phyloP scores from a whole-genome alignment of 2,797 vertebrate genomes.

The Neosalanx taihuensis region DNA sequence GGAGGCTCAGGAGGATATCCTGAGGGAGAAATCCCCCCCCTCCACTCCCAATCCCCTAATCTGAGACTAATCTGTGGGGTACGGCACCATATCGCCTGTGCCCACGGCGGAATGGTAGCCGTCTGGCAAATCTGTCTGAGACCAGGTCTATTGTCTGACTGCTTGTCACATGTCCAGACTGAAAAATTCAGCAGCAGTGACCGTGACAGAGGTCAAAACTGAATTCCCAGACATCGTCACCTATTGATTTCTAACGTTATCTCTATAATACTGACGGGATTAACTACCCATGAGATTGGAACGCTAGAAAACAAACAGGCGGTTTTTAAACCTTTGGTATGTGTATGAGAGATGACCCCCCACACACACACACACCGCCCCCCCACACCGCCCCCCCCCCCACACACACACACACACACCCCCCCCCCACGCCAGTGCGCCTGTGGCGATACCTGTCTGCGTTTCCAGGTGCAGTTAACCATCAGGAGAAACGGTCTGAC shows the following conservation, averaged over 20 bases:
- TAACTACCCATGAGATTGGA: no score
- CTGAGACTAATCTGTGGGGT: constrained; percentile 68
- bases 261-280: no score
- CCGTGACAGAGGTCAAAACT: no score
- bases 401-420: no score
- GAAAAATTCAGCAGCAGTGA: constrained; percentile 4
- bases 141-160: constrained; percentile 16
- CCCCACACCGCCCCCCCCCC: no score
- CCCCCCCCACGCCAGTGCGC: no score
- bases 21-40: not conserved
- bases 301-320: not conserved
- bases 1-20: constrained; percentile 67
- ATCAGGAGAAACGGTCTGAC: constrained; percentile 14
- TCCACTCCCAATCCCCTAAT: constrained; percentile 51
- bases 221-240: no score
- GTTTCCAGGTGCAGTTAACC: not conserved
- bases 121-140: constrained; percentile 44
- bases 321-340: not conserved
- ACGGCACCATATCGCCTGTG: constrained; percentile 53
- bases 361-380: no score
- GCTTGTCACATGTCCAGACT: constrained; percentile 43
- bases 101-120: constrained; percentile 54
- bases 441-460: not conserved
- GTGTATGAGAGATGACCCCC: not conserved
- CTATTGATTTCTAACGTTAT: no score